Conservation (phyloP, 2,113 vertebrate genomes). For the Ctenomys sociabilis region DNA sequence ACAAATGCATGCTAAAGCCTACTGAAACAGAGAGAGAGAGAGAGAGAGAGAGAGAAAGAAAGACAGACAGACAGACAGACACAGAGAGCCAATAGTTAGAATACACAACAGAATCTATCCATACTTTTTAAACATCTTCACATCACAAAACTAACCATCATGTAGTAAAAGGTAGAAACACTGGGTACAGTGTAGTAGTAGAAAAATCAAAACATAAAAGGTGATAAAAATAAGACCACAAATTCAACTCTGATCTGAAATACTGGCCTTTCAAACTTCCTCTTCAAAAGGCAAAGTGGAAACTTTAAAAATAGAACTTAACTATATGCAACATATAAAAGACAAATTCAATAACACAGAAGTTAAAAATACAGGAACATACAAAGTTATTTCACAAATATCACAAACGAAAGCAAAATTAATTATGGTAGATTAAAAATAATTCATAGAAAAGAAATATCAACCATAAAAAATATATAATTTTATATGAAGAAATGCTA, state of each 20-base stretch:
- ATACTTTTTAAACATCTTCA: conserved; percentile 3
- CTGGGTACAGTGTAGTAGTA: background rate
- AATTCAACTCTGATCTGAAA: conserved; percentile 14
- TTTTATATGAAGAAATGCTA: conserved; percentile 30
- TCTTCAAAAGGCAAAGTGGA: conserved; percentile 24
- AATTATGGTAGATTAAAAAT: conserved; percentile 29
- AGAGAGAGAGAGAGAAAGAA: background rate
- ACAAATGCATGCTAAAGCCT: background rate
- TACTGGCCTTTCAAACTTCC: background rate
- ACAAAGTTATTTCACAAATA: background rate
- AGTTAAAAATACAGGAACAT: background rate
- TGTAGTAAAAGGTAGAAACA: conserved; percentile 15
- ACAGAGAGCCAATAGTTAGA: background rate
- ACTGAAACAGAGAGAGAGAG: background rate
- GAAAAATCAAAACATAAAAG: conserved; percentile 35
- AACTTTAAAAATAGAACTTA: background rate
- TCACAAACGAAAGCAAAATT: background rate
- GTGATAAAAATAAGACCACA: conserved; percentile 17
- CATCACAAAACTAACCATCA: conserved; percentile 21
- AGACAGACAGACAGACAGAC: too few relatives aligned
- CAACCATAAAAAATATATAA: conserved; percentile 37
- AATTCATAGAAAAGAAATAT: conserved; percentile 7
- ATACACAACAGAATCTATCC: background rate
- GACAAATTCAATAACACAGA: background rate
- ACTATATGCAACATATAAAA: background rate